Percentiles rank a stretch among this genome's conserved stretches.
phyloP scores from a whole-genome alignment of 2,797 vertebrate genomes.

The Apogon talboti region DNA sequence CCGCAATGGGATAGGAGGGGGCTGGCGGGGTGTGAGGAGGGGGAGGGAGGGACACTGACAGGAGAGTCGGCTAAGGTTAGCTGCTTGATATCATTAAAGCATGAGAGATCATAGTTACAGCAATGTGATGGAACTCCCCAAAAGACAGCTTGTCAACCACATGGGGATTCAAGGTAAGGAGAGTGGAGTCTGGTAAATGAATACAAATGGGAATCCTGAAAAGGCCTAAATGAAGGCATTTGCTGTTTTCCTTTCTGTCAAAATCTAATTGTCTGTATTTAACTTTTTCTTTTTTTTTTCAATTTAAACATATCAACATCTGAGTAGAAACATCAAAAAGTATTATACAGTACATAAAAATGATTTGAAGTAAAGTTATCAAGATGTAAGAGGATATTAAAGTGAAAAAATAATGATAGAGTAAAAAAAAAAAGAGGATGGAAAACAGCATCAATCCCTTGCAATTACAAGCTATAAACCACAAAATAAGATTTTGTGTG shows the following conservation, averaged over 20 bases:
- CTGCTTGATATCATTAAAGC: constrained; percentile 76
- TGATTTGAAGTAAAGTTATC: accelerated
- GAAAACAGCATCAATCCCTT: background rate
- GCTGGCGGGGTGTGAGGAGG: constrained; percentile 72
- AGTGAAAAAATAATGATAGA: background rate
- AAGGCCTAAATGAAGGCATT: background rate
- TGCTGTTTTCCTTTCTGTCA: background rate
- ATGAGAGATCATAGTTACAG: constrained; percentile 71
- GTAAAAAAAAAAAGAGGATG: background rate
- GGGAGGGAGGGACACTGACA: constrained; percentile 65
- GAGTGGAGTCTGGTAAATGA: background rate
- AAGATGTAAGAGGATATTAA: background rate
- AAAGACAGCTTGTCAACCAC: constrained; percentile 25
- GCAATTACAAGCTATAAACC: constrained; percentile 6
- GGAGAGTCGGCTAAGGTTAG: constrained; percentile 81
- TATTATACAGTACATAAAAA: background rate
- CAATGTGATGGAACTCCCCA: constrained; percentile 54
- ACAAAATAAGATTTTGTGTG: constrained; percentile 11
- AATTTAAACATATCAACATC: background rate
- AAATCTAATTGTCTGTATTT: background rate
- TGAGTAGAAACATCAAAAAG: background rate
- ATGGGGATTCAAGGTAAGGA: constrained; percentile 31
- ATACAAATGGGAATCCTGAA: background rate
- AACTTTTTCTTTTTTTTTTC: background rate
- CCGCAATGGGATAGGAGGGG: constrained; percentile 89